Evolutionary conservation across 2,888 invertebrate species (phyloP), one percentile per base, ranked within the genome.

Genomic region (Machimus atricapillus): DNA sequence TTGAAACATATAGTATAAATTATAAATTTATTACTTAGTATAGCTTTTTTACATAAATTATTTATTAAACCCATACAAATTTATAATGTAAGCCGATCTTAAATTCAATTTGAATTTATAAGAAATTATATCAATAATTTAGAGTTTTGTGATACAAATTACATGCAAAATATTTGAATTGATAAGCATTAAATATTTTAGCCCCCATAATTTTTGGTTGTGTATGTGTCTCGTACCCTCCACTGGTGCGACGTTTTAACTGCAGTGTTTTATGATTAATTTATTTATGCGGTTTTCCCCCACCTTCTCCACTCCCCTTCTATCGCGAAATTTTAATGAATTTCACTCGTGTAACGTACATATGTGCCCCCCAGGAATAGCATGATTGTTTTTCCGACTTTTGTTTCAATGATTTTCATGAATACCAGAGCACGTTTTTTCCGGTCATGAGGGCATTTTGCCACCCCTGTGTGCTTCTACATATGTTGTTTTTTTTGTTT

Each of bases 311-410:
- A 1, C 0, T 5, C 56, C n/a, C 19, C 66, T n/a, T 7, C n/a
- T 34, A 76, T 12, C 76, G 4, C 76, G 16, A 56, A 81, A 81
- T 27, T 81, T 52, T 56, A 81, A 81, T 52, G 81, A 31, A 81
- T 81, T 81, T 52, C 31, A 4, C 27, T 2, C 19, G 43, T 78
- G 78, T 40, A 78, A 78, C 78, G 81, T 81, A n/a, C n/a, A 81
- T 81, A 52, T 81, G 40, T 34, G 79, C 79, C 81, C 34, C 52
- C 34, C 81, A 52, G 81, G 52, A 81, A 81, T 81, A 56, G 81
- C 56, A 81, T 81, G 81, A 52, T 81, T 81, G 81, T 81, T 81
- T 52, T 81, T 81, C 81, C 81, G 52, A 66, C 66, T 27, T 66
- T 43, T 78, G 81, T 81, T 81, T 52, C 81, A 52, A 81, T 81